These are phyloP conservation scores for Corynorhinus townsendii DNA, from an alignment of 2,113 vertebrate genomes.

Conservation along the genomic window DNA sequence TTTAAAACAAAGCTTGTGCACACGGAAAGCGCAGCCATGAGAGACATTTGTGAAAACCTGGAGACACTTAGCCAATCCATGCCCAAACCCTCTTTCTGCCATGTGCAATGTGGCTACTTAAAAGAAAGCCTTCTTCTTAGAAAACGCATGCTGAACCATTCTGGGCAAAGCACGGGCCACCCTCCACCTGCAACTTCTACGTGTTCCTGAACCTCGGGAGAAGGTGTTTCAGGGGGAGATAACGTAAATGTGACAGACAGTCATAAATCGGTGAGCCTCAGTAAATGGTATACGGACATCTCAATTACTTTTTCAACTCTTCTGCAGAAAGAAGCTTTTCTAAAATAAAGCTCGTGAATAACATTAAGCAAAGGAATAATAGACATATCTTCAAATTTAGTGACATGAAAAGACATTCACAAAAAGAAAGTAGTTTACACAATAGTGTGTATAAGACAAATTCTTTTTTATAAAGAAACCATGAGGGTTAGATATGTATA, in stretches of 20 bases:
- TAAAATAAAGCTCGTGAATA: neutral
- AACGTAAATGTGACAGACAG: neutral
- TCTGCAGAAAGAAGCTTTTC: neutral
- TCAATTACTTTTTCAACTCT: neutral
- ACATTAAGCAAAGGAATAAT: neutral
- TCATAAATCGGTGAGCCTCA: neutral
- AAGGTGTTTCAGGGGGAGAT: neutral
- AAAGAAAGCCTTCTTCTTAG: neutral
- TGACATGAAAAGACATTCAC: neutral
- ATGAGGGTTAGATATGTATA: neutral
- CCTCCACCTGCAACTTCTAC: neutral
- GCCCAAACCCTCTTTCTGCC: neutral
- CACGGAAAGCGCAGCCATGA: neutral
- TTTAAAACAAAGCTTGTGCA: neutral
- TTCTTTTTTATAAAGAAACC: constrained; percentile 19
- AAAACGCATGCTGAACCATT: constrained; percentile 23
- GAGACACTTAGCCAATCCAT: neutral
- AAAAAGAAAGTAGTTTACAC: neutral
- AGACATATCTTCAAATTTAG: neutral
- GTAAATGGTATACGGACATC: neutral
- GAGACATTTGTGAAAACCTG: neutral
- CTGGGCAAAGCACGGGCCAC: neutral
- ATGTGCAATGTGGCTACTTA: neutral
- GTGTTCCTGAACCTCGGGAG: neutral
- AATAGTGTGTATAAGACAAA: neutral